phyloP scores from a whole-genome alignment of 2,113 vertebrate species.

The Thymallus thymallus region DNA sequence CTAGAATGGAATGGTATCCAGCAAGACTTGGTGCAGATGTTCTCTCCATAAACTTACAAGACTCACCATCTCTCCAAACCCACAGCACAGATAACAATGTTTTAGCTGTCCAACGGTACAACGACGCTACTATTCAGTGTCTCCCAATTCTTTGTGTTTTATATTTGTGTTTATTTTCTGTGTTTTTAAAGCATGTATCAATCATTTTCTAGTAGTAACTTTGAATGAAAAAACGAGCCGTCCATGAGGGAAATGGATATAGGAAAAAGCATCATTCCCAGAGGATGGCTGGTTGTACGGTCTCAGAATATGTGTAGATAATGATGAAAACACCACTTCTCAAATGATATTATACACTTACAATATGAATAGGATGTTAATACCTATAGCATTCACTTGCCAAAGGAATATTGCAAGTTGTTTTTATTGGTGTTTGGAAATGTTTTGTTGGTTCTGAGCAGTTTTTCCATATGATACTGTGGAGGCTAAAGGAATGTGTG shows the following conservation, averaged over 20 bases:
- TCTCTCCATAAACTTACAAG: neutral
- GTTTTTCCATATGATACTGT: slow-evolving; percentile 4
- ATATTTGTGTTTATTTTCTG: slow-evolving; percentile 48
- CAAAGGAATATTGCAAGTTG: slow-evolving; percentile 24
- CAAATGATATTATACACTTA: neutral
- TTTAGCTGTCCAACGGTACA: slow-evolving; percentile 2
- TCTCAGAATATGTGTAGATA: slow-evolving; percentile 25
- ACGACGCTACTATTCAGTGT: neutral
- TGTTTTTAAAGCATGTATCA: slow-evolving; percentile 71
- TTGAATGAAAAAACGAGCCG: slow-evolving; percentile 22
- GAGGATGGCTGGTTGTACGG: no score
- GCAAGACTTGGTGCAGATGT: neutral
- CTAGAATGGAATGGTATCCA: neutral
- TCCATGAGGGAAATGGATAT: slow-evolving; percentile 25
- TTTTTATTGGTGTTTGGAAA: slow-evolving; percentile 22
- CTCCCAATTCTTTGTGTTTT: slow-evolving; percentile 13
- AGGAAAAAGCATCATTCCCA: slow-evolving; percentile 25
- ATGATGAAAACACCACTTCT: neutral
- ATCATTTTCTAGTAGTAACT: slow-evolving; percentile 42
- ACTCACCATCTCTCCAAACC: neutral
- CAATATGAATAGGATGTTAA: neutral
- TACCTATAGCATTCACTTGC: slow-evolving; percentile 38
- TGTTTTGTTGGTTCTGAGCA: slow-evolving; percentile 27
- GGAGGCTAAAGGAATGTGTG: slow-evolving; percentile 53
- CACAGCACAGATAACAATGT: neutral